Base-by-base conservation (phyloP, 1,140 invertebrate genomes). In the Cotesia glomerata region DNA sequence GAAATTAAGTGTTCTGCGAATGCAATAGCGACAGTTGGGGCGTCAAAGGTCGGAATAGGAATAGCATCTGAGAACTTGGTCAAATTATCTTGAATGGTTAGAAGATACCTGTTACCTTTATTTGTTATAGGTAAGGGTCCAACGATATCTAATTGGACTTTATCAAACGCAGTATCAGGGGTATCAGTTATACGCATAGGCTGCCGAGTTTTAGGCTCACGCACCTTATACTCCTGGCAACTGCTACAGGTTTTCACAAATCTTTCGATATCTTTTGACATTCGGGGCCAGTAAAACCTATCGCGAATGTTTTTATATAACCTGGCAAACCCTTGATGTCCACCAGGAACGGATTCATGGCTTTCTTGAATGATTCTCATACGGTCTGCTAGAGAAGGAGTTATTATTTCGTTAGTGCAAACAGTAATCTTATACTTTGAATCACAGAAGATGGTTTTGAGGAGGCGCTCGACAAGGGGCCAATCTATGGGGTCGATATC, bases 81-180 rank as follows among this genome's bases (percentile, higher is more conserved):
- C 8, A 84, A 61, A 71, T 79, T 76, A 71, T 82, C 79, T 75
- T 83, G 80, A 14, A 79, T 9, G 7, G 81, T 81, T 7, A 84
- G 52, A 36, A 85, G 70, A 70, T 78, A 82, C 71, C 74, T 70
- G 71, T 83, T 83, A 26, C 77, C 78, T 1, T 62, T 26, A 34
- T 7, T 62, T 35, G 59, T 62, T 4, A 62, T 32, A 18, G 59
- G 59, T 35, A 62, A 16, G 26, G 59, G 59, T 8, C 59, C 59
- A n/a, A 62, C 59, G 13, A 62, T 35, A 35, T 62, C 59, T 4
- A 62, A 5, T 62, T 26, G 34, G 4, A 62, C 59, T 4, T 62
- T 62, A 1, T 62, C 59, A 18, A 62, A 62, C 0, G 59, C 59
- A 13, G 3, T 4, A 5, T 62, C 26, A 13, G 59, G 3, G 59